These are phyloP conservation scores for Lypha dubia DNA, from an alignment of 2,888 invertebrate genomes.

Conservation along the genomic window DNA sequence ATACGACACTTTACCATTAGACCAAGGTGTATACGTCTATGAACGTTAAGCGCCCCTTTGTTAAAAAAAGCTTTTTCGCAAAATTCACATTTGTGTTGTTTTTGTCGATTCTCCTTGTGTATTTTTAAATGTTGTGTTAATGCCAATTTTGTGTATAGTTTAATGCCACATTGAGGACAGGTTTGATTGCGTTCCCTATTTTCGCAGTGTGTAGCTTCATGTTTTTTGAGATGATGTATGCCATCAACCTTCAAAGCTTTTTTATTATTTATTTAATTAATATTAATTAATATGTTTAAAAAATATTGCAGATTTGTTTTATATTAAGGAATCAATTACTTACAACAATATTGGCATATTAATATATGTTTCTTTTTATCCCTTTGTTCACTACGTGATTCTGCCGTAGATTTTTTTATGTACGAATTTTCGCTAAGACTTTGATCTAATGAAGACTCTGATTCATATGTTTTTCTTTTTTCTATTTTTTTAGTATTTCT, in stretches of 20 bases:
- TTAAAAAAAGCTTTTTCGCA: slow-evolving; percentile 59
- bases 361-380: background rate
- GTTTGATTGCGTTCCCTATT: slow-evolving; percentile 56
- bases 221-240: slow-evolving; percentile 58
- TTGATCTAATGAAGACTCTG: background rate
- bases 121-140: slow-evolving; percentile 54
- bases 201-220: slow-evolving; percentile 65
- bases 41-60: slow-evolving; percentile 48
- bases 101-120: slow-evolving; percentile 57
- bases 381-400: background rate
- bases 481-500: background rate
- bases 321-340: slow-evolving; percentile 10
- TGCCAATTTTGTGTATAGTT: slow-evolving; percentile 15
- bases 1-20: slow-evolving; percentile 49
- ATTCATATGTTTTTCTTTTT: background rate
- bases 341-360: slow-evolving; percentile 54
- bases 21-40: slow-evolving; percentile 60
- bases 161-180: slow-evolving; percentile 48
- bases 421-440: background rate
- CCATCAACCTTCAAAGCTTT: slow-evolving; percentile 22
- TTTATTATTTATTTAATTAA: too few species aligned
- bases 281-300: background rate
- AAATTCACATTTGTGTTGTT: slow-evolving; percentile 59
- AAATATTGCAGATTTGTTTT: background rate
- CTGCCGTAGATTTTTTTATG: background rate